Evolutionary conservation across 2,888 invertebrate species (phyloP), one percentile per base, ranked within the genome.

Genomic region (Noctua comes): DNA sequence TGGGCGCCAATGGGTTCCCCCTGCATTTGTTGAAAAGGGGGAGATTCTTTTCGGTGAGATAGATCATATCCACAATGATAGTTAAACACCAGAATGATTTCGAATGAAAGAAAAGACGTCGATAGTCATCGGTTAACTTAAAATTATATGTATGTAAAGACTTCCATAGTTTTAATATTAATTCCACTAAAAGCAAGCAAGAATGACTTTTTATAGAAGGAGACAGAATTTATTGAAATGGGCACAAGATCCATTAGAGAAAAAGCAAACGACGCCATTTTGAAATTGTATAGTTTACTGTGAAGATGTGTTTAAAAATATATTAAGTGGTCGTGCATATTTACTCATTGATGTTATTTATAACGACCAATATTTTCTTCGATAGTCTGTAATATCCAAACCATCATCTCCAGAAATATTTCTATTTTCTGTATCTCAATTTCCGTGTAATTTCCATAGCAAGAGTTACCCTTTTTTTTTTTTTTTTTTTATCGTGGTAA

Each of bases 161-260:
- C 6, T 64, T 43, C 16, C 1, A 36, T 65, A 69, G 21, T 40
- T 68, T 54, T 7, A n/a, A 21, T 59, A 36, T n/a, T 57, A 81
- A 85, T 73, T 73, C 54, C 2, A 66, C 69, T 73, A 69, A 80
- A 69, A 85, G 81, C 59, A 69, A 69, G 16, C 16, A n/a, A 51
- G 48, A 59, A 80, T 43, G 62, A 72, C 59, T 75, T 84, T 71
- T 21, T 46, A n/a, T 18, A 0, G 57, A n/a, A 57, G n/a, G n/a
- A n/a, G 57, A 57, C 13, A 40, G 24, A 31, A 24, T 27, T 64
- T n/a, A 71, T n/a, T 54, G 36, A 68, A 77, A 83, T 27, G 40
- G 36, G 27, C 27, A 21, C 3, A 18, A 31, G 16, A 65, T 36
- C 59, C 16, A 18, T 40, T 36, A n/a, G 8, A 62, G 5, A 59